phyloP scores from a whole-genome alignment of 2,113 vertebrate species.

The Noctilio leporinus region DNA sequence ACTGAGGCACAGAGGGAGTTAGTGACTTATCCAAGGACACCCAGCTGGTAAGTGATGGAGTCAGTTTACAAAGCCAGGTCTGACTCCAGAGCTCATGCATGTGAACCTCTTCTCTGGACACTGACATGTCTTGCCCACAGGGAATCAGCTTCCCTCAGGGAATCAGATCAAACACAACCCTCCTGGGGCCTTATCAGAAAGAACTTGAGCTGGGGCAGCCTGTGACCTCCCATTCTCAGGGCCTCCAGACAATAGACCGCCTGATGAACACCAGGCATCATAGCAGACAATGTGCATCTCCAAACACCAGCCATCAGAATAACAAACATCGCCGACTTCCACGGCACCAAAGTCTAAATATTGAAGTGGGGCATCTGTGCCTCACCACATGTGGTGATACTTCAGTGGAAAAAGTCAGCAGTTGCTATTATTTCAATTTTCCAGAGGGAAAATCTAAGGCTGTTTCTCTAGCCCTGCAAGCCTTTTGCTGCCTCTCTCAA shows the following conservation, averaged over 20 bases:
- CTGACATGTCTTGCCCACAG: not conserved
- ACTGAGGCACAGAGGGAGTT: not conserved
- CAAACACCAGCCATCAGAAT: constrained; percentile 63
- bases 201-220: not conserved
- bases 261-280: not conserved
- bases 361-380: not conserved
- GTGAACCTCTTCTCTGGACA: not conserved
- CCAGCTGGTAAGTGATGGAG: not conserved
- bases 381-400: not conserved
- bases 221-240: not conserved
- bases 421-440: constrained; percentile 14
- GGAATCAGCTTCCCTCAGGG: constrained; percentile 46
- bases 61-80: not conserved
- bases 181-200: constrained; percentile 15
- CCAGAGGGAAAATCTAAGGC: constrained; percentile 15
- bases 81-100: not conserved
- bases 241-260: constrained; percentile 15
- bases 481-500: not conserved
- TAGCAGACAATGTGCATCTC: constrained; percentile 21
- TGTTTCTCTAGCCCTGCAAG: not conserved
- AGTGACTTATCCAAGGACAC: not conserved
- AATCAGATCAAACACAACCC: constrained; percentile 25
- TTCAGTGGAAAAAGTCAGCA: not conserved
- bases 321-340: constrained; percentile 54
- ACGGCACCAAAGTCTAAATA: not conserved